Evolutionary conservation across 2,113 vertebrate genomes (phyloP).

Genomic region (Colossoma macropomum): DNA sequence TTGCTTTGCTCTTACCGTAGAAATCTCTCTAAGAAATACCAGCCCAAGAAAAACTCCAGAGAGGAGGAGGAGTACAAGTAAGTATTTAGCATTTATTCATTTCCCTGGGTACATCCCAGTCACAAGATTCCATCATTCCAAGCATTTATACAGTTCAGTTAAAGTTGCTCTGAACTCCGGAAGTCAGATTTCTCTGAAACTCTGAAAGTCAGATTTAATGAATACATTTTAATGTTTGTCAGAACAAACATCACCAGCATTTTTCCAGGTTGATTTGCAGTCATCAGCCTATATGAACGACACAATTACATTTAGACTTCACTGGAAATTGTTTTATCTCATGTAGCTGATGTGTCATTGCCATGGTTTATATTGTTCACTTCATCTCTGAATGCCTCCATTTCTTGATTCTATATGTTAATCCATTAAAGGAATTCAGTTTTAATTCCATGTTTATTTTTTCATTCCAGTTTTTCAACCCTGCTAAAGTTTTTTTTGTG

Average conservation of each 20-base stretch:
- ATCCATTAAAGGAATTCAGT: too few species aligned
- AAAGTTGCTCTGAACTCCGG: too few species aligned
- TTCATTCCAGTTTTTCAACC: neutral
- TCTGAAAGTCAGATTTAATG: too few species aligned
- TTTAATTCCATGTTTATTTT: neutral
- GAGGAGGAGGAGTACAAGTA: slow-evolving; percentile 95
- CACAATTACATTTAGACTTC: neutral
- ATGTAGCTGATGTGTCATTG: too few species aligned
- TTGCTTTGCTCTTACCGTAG: slow-evolving; percentile 70
- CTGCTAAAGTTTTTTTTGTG: too few species aligned
- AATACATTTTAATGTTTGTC: neutral
- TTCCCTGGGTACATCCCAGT: neutral
- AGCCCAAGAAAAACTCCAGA: slow-evolving; percentile 93
- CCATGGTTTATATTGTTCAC: too few species aligned
- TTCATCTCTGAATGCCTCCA: too few species aligned
- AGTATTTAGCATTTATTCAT: neutral
- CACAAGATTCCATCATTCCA: neutral
- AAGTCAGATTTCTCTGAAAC: too few species aligned
- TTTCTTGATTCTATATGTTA: neutral
- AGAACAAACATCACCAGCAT: neutral
- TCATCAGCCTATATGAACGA: neutral
- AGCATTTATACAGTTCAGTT: too few species aligned
- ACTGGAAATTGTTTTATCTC: too few species aligned
- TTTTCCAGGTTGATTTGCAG: neutral
- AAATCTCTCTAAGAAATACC: slow-evolving; percentile 96